A percentile compares a stretch with the other conserved stretches of the same genome.
phyloP scores from a whole-genome alignment of 2,113 vertebrate species.

The Vidua chalybeata region DNA sequence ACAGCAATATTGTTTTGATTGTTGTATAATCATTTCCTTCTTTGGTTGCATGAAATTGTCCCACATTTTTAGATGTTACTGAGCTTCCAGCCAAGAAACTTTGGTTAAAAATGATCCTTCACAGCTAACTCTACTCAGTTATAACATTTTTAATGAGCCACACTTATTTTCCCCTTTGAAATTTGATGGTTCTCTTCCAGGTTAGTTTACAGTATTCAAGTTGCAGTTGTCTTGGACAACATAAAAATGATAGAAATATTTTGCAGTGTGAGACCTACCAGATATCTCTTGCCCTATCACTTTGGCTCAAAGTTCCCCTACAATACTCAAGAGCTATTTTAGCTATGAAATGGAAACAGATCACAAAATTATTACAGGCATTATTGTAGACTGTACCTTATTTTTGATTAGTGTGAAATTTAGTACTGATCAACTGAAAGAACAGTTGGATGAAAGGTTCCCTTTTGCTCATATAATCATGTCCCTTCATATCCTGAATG shows the following conservation, averaged over 20 bases:
- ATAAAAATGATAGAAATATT: background rate
- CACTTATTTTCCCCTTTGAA: background rate
- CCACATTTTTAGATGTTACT: background rate
- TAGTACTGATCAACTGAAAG: background rate
- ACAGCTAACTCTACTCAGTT: background rate
- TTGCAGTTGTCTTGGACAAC: background rate
- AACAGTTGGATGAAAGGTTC: background rate
- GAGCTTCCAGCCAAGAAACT: background rate
- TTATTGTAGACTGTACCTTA: background rate
- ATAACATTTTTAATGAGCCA: background rate
- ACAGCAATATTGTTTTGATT: conserved; percentile 18
- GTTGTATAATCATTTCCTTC: conserved; percentile 8
- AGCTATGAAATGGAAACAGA: background rate
- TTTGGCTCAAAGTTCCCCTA: background rate
- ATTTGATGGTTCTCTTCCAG: background rate
- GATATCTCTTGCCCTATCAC: background rate
- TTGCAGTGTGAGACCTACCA: background rate
- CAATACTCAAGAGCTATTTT: background rate
- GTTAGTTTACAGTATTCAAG: background rate
- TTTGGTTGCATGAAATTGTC: background rate
- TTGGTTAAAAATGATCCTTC: background rate
- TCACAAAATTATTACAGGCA: background rate
- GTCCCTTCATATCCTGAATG: background rate
- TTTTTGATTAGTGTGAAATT: background rate
- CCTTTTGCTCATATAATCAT: background rate